Evolutionary conservation across 1,140 invertebrate genomes (phyloP).

Genomic region (Drosophila rufa): DNA sequence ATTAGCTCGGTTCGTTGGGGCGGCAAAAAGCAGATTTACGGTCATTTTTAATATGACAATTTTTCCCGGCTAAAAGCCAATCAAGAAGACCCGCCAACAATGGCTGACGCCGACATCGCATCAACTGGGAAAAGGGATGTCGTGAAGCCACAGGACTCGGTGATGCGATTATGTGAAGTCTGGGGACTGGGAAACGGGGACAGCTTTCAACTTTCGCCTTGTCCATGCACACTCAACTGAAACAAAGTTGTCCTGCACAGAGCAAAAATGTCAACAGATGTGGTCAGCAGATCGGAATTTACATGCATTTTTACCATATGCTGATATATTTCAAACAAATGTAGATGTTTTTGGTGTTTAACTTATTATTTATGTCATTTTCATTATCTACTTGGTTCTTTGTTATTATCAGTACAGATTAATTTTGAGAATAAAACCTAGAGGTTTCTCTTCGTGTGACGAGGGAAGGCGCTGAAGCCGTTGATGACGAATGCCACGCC

Average conservation of each 20-base stretch:
- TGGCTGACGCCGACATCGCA: slow-evolving; percentile 31
- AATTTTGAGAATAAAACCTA: no score
- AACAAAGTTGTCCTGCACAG: slow-evolving; percentile 42
- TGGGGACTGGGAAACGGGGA: slow-evolving; percentile 2
- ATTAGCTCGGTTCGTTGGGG: slow-evolving; percentile 22
- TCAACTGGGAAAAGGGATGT: slow-evolving; percentile 59
- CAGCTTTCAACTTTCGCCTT: slow-evolving; percentile 55
- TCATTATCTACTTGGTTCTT: no score
- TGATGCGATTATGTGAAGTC: slow-evolving; percentile 65
- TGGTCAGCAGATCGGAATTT: background rate
- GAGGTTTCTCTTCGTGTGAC: slow-evolving; percentile 2
- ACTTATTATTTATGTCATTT: no score
- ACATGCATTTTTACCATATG: no score
- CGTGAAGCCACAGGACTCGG: slow-evolving; percentile 53
- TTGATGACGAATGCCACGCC: slow-evolving; percentile 50
- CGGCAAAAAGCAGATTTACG: slow-evolving; percentile 17
- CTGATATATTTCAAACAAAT: no score
- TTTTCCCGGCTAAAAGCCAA: slow-evolving; percentile 56
- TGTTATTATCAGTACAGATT: no score
- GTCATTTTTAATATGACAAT: slow-evolving; percentile 67
- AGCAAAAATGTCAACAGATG: slow-evolving; percentile 8
- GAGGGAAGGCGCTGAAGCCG: background rate
- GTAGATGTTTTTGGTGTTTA: no score
- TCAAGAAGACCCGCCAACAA: slow-evolving; percentile 54
- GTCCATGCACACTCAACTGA: slow-evolving; percentile 57